Evolutionary conservation across 2,888 invertebrate genomes (phyloP), one percentile per base, ranked within the genome.

Genomic region (Arrhopalites spinosus): DNA sequence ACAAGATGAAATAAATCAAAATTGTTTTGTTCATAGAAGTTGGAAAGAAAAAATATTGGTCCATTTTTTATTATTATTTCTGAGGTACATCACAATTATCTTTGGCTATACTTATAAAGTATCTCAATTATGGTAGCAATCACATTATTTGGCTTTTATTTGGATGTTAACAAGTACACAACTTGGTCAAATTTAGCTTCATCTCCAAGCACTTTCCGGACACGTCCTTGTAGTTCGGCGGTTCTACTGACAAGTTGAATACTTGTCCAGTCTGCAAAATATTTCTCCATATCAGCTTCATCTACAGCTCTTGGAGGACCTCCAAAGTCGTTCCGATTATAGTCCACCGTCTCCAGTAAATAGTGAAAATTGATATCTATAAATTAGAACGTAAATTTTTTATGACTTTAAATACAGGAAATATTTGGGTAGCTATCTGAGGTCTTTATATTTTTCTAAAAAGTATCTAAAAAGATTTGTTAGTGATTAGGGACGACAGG

Each of bases 261-360:
- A 11, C 75, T 68, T 1, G 74, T 70, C 82, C 82, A 82, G 63
- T 73, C 68, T 25, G 47, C 73, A 72, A 73, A 82, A 25, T 63
- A 74, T 36, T 50, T 36, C 23, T 79, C 53, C 20, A 82, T 36
- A 56, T 82, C 82, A 36, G 77, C 61, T 27, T 74, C 77, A 30
- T 75, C 71, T 0, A 77, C 77, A 23, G 78, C 68, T 73, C 80
- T 36, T 7, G 82, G 82, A 8, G 82, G 81, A 0, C 81, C 81
- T 43, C 67, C 77, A 69, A 74, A 81, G 15, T 77, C 77, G 1
- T 68, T 47, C 27, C 77, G 78, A 66, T 81, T 76, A 47, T 82
- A 81, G 11, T 25, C 29, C n/a, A 79, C 75, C 5, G 79, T 74
- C 20, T 81, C 79, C 72, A 82, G 15, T 2, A 82, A 61, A 56